Evolutionary conservation across 2,113 vertebrate genomes (phyloP), one percentile per base, ranked within the genome.

Genomic region (Chionodraco myersi): DNA sequence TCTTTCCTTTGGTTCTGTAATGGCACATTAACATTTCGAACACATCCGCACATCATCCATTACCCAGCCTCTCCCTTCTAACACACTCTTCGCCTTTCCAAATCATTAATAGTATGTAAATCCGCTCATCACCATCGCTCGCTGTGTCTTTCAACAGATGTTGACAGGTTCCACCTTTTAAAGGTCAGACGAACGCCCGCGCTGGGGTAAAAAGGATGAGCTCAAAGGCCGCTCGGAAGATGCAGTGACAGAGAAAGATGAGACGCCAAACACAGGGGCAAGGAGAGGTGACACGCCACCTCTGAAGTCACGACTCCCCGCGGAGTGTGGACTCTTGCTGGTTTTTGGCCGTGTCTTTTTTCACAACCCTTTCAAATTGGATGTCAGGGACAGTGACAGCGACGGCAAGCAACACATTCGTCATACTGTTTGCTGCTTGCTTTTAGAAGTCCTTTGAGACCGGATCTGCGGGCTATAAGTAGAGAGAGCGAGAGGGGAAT

Each of bases 81-180:
- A 47, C 62, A 52, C 59, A 77, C 49, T 51, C 73, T 52, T 75
- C 72, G 72, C 71, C 64, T 78, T 82, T 77, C 75, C 79, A 58
- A 78, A 76, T 80, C 89, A 86, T 89, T 88, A 91, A 92, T 79
- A 80, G 78, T 72, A 89, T 91, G 89, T 82, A 91, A 91, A 92
- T 91, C 83, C 86, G 74, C 84, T 86, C 90, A 60, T 66, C 67
- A 13, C 66, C 79, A 66, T 78, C 73, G 58, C 86, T 85, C 10
- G 77, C 62, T 15, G 7, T 69, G 85, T 84, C 89, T 90, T 86
- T 75, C 82, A 58, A 86, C 82, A 81, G 74, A 87, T 90, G 90
- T 88, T 88, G 90, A 90, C 90, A 88, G 83, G 75, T 75, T 75
- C 72, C 71, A 77, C 79, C 81, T 87, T 90, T 92, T 86, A 90